Evolutionary conservation across 2,113 vertebrate genomes (phyloP), one percentile per base, ranked within the genome.

Genomic region (Dendropsophus ebraccatus): DNA sequence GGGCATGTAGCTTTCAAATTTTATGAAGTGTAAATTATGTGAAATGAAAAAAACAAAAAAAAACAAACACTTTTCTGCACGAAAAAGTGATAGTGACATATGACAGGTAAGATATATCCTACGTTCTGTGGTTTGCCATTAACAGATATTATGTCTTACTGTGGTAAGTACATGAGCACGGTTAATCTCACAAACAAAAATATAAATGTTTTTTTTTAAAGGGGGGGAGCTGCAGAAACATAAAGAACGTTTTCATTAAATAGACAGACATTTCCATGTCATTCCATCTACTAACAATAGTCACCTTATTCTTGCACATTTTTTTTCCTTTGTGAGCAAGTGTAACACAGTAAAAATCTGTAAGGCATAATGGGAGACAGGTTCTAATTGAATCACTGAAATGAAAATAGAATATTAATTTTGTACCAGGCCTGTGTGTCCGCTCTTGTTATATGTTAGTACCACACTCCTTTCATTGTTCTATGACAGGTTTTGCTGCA

Each of bases 401-500:
- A 58, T 79, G 21, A 37, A 79, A 79, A 37, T 23, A 4, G 5
- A 58, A 32, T 35, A 58, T 37, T 58, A 80, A 62, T 62, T 25
- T 28, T 47, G 37, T 65, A 65, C 1, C 4, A 13, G 23, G 37
- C 49, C 52, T 56, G 74, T 69, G 35, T 62, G 41, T 23, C 77
- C 25, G 67, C 32, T 32, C 50, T 54, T 45, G 28, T 62, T 69
- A 41, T 62, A 35, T 81, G 67, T 32, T 62, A 45, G 60, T 2
- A 52, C n/a, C 52, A 74, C 11, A n/a, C 52, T 58, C 37, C 69
- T 50, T 74, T 81, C 78, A 49, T 60, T 81, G 69, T 30, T 81
- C 50, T 72, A 58, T 81, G 85, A 70, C 78, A 87, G 85, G 85
- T 87, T 77, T 81, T 81, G 32, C 77, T 81, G 67, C 37, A 74